These are phyloP conservation scores for Anas acuta DNA, from an alignment of 2,797 vertebrate genomes.

Conservation along the genomic window DNA sequence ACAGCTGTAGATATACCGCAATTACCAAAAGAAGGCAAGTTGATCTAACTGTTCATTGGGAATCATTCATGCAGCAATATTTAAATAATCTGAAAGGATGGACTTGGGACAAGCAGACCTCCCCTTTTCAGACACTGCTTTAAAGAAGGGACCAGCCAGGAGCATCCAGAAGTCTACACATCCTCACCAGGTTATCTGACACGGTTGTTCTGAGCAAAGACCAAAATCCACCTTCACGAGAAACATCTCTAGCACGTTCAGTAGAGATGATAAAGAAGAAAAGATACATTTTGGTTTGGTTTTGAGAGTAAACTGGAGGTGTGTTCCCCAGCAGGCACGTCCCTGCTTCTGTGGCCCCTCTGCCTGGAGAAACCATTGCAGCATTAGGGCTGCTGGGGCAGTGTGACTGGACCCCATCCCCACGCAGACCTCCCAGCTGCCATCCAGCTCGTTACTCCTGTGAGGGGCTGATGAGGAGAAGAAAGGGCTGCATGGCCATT, in stretches of 20 bases:
- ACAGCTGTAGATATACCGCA: not conserved
- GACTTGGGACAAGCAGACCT: not conserved
- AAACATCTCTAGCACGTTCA: not conserved
- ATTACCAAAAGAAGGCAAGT: not conserved
- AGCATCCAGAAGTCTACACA: not conserved
- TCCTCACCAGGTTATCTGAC: not conserved
- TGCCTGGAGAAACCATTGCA: not conserved
- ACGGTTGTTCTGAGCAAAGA: not conserved
- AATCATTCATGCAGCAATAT: not conserved
- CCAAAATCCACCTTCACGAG: not conserved
- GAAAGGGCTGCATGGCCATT: not conserved
- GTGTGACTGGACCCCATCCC: not conserved
- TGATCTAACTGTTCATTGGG: not conserved
- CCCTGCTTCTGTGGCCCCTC: not conserved
- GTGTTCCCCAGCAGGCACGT: not conserved
- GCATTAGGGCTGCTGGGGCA: not conserved
- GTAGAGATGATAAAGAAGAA: not conserved
- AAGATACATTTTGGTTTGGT: accelerated
- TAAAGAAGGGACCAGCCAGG: not conserved
- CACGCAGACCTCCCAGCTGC: not conserved
- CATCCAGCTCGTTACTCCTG: not conserved
- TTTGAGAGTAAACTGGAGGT: not conserved
- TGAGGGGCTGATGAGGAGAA: not conserved
- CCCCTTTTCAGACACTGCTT: not conserved
- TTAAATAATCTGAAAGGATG: not conserved